phyloP scores from a whole-genome alignment of 2,113 vertebrate genomes.

The Corapipo altera region DNA sequence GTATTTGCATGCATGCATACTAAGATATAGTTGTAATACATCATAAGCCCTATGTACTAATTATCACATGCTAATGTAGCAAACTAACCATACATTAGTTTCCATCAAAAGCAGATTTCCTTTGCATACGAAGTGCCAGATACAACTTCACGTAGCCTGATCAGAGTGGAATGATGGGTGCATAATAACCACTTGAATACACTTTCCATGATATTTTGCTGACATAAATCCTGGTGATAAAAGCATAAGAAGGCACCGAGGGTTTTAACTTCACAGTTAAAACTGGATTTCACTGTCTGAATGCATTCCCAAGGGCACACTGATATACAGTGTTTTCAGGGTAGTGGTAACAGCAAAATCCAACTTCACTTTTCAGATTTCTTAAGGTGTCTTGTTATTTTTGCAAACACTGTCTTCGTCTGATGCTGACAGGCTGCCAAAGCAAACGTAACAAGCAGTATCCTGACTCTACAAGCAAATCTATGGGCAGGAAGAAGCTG shows the following conservation, averaged over 20 bases:
- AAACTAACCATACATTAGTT: background rate
- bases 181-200: background rate
- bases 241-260: background rate
- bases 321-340: background rate
- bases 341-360: background rate
- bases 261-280: background rate
- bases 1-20: background rate
- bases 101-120: conserved; percentile 10
- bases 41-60: background rate
- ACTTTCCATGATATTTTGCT: background rate
- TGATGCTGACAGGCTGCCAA: background rate
- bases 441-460: background rate
- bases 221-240: conserved; percentile 3
- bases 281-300: background rate
- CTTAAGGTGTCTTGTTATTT: background rate
- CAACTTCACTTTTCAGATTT: background rate
- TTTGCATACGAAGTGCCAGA: background rate
- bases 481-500: background rate
- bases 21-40: background rate
- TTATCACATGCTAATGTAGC: conserved; percentile 31
- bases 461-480: background rate
- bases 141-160: background rate
- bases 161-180: background rate
- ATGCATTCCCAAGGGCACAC: background rate
- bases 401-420: background rate